Percentiles rank a stretch among this genome's conserved stretches.
These are phyloP conservation scores for Anguilla obscura DNA, from an alignment of 2,797 vertebrate species.

Conservation along the genomic window DNA sequence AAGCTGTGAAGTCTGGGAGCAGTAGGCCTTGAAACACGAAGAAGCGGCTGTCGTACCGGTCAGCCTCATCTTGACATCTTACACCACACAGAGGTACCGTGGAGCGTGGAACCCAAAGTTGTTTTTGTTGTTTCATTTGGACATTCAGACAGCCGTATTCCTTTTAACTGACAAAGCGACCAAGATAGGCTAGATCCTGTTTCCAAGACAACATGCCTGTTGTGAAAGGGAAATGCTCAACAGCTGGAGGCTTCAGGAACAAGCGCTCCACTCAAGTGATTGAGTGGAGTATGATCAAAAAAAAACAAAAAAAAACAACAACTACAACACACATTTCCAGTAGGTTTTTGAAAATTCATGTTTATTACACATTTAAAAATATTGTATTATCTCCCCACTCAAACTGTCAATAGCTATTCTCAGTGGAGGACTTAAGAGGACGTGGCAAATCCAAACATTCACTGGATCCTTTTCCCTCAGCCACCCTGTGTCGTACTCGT, in stretches of 20 bases:
- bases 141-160: background rate
- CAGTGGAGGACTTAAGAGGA: background rate
- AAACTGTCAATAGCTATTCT: background rate
- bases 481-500: background rate
- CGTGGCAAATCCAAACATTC: background rate
- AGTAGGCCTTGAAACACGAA: background rate
- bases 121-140: background rate
- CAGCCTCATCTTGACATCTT: background rate
- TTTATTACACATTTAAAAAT: background rate
- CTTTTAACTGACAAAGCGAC: background rate
- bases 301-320: background rate
- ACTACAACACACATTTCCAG: background rate
- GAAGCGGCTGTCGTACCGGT: background rate
- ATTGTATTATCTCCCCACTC: background rate
- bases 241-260: slow-evolving; percentile 36
- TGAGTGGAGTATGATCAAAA: background rate
- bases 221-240: slow-evolving; percentile 32
- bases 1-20: background rate
- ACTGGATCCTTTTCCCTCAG: background rate
- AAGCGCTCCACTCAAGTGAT: background rate
- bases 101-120: background rate
- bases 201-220: slow-evolving; percentile 46
- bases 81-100: background rate
- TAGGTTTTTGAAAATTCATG: background rate
- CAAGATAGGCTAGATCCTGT: slow-evolving; percentile 18